Evolutionary conservation across 30 jellyfish, hydroid and myxozoan species (phyloP), one percentile per base, ranked within the genome.

Genomic region (Hydra vulgaris): DNA sequence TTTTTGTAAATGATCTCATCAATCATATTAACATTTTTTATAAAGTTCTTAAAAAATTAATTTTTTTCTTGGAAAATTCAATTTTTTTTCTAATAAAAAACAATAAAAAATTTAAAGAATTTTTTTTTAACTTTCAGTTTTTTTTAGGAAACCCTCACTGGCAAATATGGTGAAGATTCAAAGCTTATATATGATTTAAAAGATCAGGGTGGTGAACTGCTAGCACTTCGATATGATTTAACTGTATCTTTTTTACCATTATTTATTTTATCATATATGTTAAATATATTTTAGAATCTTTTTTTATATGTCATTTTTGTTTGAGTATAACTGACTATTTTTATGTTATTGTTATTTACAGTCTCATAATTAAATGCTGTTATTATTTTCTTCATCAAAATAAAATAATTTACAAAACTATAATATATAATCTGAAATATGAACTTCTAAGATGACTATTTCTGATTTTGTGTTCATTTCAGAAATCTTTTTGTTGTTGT

Each of bases 91-190:
- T 40, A 5, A 40, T 3, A 40, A 40, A 40, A 40, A 3, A 3
- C 12, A 3, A 7, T 21, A 7, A 7, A 12, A 0, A 21, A 69
- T 23, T 5, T 69, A 69, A 20, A 69, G 15, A 8, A 61, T 61
- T 61, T 61, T 70, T 7, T 25, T 27, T 15, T 18, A 77, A n/a
- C 3, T 21, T 15, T 0, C 25, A 21, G 70, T 79, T 54, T 4
- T 26, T 74, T 78, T 22, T 79, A 94, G 99, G 96, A 94, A 78
- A 94, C 96, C 17, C 81, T 94, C 67, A 94, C 99, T 75, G 99
- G 96, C 7, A 94, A 94, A 76, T 94, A 94, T 79, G 99, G 99
- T 1, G 99, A 94, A 75, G 99, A 94, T 69, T 88, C 99, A n/a
- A 94, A 94, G 77, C 86, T 94, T 18, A 94, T 94, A 22, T 94